Base-by-base conservation (phyloP, 1,140 invertebrate species). In the Chironomus tepperi region DNA sequence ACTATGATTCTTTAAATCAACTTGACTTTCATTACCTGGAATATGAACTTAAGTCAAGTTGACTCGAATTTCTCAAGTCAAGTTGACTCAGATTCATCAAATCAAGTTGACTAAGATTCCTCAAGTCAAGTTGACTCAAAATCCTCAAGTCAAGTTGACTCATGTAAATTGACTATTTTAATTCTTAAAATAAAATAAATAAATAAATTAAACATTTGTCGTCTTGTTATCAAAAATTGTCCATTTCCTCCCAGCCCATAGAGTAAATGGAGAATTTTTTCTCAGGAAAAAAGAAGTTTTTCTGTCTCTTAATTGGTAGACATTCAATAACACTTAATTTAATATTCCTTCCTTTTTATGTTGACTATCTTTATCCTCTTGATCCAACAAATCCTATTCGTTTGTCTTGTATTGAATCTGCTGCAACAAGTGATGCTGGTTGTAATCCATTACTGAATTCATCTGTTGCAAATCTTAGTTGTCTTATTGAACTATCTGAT, bases 161-260 rank as follows among this genome's bases (percentile, higher is more conserved):
- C n/a, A n/a, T n/a, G n/a, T n/a, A n/a, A 34, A 34, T 34, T 34
- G 24, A 34, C 24, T 34, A 34, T 34, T 5, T 2, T 34, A 34
- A 34, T 34, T 34, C 5, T 34, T 15, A n/a, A n/a, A n/a, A 1
- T 57, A 5, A n/a, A 57, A 3, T 57, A 57, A 57, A 57, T 57
- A 57, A 57, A 12, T 57, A 57, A 57, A 47, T 47, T 15, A 47
- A 47, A 10, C 15, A n/a, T 9, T 9, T 47, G 47, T n/a, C 12
- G 3, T 57, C 47, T 57, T 57, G 47, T n/a, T 9, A 57, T 57
- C 47, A 3, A n/a, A 70, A 70, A 19, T 70, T 70, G 19, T 70
- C 65, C 65, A 19, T 70, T 70, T 70, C 18, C 65, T 21, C 16
- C 65, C 65, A 70, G 65, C 65, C 65, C 65, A 19, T 70, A 70